Evolutionary conservation across 2,888 invertebrate genomes (phyloP).

Genomic region (Pristionchus maxplancki): DNA sequence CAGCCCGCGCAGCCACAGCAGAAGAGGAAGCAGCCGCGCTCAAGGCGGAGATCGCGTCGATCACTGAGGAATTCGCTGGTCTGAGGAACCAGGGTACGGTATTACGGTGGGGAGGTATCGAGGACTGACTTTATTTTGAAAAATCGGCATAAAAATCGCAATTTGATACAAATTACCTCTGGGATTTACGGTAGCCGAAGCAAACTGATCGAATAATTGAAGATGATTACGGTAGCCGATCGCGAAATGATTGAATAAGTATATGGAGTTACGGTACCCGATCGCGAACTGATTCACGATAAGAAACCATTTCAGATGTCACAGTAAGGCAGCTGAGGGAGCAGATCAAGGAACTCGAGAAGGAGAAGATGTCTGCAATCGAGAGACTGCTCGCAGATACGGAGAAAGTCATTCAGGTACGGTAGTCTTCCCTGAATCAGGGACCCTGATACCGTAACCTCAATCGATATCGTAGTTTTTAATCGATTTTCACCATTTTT

Average conservation of each 20-base stretch:
- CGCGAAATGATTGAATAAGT: too few relatives aligned
- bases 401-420: conserved; percentile 79
- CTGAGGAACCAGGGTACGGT: conserved; percentile 80
- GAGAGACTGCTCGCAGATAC: conserved; percentile 80
- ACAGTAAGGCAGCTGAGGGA: conserved; percentile 81
- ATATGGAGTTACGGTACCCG: background rate
- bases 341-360: conserved; percentile 60
- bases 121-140: background rate
- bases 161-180: too few relatives aligned
- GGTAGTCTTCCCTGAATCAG: conserved; percentile 34
- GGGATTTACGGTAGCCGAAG: too few relatives aligned
- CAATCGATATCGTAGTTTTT: background rate
- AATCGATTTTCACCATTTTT: too few relatives aligned
- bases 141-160: background rate
- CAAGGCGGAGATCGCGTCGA: conserved; percentile 80
- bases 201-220: too few relatives aligned
- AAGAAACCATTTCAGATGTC: conserved; percentile 78
- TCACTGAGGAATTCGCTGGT: conserved; percentile 81
- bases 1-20: conserved; percentile 78
- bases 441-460: background rate
- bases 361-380: conserved; percentile 74
- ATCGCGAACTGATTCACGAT: background rate
- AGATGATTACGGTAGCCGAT: background rate
- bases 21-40: conserved; percentile 81
- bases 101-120: background rate